A percentile compares a stretch with the other conserved stretches of the same genome.
phyloP scores from a whole-genome alignment of 2,888 invertebrate genomes.

The Schizotus pectinicornis region DNA sequence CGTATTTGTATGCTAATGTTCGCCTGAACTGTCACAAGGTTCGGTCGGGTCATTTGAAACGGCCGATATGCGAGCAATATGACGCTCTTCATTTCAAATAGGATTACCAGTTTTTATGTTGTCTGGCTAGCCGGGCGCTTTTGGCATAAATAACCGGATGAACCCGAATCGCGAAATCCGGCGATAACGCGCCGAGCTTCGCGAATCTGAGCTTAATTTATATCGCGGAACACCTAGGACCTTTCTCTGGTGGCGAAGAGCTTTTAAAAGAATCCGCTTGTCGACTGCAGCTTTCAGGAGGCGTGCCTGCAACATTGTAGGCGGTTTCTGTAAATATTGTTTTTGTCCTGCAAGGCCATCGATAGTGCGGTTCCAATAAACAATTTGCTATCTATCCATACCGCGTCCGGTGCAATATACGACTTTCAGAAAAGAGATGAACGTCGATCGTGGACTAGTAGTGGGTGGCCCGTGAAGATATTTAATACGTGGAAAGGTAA shows the following conservation, averaged over 20 bases:
- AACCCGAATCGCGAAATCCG: not conserved
- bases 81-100: constrained; percentile 9
- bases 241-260: no score
- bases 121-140: not conserved
- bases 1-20: constrained; percentile 43
- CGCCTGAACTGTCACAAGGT: constrained; percentile 37
- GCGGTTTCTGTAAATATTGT: constrained; percentile 29
- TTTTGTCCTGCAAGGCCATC: constrained; percentile 20
- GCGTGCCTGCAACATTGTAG: constrained; percentile 32
- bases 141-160: not conserved
- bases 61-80: constrained; percentile 14
- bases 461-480: constrained; percentile 13
- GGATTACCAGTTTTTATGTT: constrained; percentile 13
- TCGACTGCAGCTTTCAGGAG: constrained; percentile 10
- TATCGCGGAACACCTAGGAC: not conserved
- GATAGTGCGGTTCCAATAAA: constrained; percentile 17
- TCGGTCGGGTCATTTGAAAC: constrained; percentile 33
- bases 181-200: not conserved
- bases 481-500: constrained; percentile 11
- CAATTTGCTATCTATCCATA: constrained; percentile 21
- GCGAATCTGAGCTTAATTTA: no score
- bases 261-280: not conserved
- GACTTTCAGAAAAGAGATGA: not conserved
- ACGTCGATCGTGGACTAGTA: not conserved
- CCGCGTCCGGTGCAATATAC: not conserved